Percentiles rank a stretch among this genome's conserved stretches.
Evolutionary conservation across 2,888 invertebrate species (phyloP).

Genomic region (Strigamia crassipes): DNA sequence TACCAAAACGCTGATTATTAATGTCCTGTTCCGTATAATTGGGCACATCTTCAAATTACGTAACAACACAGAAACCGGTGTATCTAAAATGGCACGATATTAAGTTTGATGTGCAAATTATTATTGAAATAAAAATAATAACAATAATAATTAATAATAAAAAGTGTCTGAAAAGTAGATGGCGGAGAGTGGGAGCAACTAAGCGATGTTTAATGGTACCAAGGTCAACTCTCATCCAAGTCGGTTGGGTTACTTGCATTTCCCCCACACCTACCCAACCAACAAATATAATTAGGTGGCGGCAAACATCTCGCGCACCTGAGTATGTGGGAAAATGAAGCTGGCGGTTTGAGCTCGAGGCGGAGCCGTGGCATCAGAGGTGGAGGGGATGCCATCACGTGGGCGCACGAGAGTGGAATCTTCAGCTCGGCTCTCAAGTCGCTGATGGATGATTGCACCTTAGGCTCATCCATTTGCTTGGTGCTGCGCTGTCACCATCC

Average conservation of each 20-base stretch:
- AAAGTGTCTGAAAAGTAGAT: background rate
- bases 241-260: slow-evolving; percentile 26
- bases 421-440: slow-evolving; percentile 41
- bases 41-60: slow-evolving; percentile 18
- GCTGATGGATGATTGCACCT: slow-evolving; percentile 47
- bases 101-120: too few species aligned
- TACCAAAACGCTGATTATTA: slow-evolving; percentile 24
- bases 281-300: slow-evolving; percentile 40
- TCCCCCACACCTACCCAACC: slow-evolving; percentile 37
- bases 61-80: background rate
- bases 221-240: slow-evolving; percentile 1
- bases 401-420: slow-evolving; percentile 20
- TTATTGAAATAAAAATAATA: too few species aligned
- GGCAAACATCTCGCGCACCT: slow-evolving; percentile 39
- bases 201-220: slow-evolving; percentile 36
- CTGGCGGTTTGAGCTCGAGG: slow-evolving; percentile 43
- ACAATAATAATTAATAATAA: background rate
- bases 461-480: slow-evolving; percentile 48
- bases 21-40: slow-evolving; percentile 14
- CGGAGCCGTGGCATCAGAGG: slow-evolving; percentile 40
- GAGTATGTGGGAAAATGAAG: slow-evolving; percentile 42
- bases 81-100: background rate
- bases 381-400: slow-evolving; percentile 46
- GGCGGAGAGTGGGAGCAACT: slow-evolving; percentile 9
- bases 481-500: slow-evolving; percentile 47